Evolutionary conservation across 2,888 invertebrate species (phyloP).

Genomic region (Branchipolynoe longqiensis): DNA sequence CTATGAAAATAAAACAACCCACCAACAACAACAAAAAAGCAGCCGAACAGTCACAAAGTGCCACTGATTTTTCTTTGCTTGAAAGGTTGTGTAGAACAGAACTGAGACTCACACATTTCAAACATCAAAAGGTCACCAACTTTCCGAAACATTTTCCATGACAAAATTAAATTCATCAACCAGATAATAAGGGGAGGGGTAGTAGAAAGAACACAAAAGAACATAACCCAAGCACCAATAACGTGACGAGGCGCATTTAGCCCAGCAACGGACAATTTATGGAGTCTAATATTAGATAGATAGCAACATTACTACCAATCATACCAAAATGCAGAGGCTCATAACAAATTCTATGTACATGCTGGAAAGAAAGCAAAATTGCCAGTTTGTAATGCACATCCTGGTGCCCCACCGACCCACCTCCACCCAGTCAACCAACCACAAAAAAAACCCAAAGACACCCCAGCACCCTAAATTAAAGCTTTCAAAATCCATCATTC

Average conservation of each 20-base stretch:
- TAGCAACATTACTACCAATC: constrained; percentile 7
- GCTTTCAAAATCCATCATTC: neutral
- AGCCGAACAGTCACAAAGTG: no score
- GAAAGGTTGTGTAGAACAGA: no score
- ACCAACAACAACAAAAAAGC: no score
- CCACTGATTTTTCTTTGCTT: no score
- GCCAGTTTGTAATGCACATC: neutral
- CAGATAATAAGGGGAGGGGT: no score
- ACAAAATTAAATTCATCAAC: constrained; percentile 1
- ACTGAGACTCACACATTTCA: no score
- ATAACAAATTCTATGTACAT: constrained; percentile 24
- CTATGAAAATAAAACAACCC: no score
- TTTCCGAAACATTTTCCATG: neutral
- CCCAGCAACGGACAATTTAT: neutral
- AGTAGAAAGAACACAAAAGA: constrained; percentile 8
- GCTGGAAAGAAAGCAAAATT: constrained; percentile 28
- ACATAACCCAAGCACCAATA: neutral
- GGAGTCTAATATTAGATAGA: neutral
- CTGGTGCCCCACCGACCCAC: no score
- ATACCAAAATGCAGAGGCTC: constrained; percentile 30
- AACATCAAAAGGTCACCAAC: no score
- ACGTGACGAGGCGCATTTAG: neutral
- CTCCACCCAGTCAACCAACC: no score
- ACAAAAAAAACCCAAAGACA: no score
- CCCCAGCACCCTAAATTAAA: neutral